phyloP scores from a whole-genome alignment of 1,140 invertebrate species.

The Leguminivora glycinivorella region DNA sequence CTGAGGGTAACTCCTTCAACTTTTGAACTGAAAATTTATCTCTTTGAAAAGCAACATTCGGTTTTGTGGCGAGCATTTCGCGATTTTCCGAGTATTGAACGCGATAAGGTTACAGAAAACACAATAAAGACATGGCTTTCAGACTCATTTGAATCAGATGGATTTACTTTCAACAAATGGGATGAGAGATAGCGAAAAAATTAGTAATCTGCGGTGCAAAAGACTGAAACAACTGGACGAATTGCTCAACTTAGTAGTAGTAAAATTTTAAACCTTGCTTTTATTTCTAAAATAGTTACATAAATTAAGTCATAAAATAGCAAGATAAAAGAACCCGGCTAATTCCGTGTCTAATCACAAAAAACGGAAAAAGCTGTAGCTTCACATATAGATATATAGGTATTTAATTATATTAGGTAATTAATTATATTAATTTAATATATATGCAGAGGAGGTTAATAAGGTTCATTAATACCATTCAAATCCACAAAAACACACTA shows the following conservation, averaged over 20 bases:
- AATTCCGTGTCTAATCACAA: no score
- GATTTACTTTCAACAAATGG: background rate
- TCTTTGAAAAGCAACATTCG: conserved; percentile 26
- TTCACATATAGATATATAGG: no score
- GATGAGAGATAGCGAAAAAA: no score
- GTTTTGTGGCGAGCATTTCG: conserved; percentile 11
- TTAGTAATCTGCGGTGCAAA: background rate
- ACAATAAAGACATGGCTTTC: background rate
- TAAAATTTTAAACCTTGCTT: background rate
- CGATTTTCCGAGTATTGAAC: conserved; percentile 3
- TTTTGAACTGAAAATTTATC: conserved; percentile 24
- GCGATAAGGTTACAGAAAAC: conserved; percentile 7
- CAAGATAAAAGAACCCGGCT: background rate
- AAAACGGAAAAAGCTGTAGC: no score
- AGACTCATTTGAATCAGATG: background rate
- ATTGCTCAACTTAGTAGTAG: background rate
- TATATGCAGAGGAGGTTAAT: no score
- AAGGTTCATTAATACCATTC: no score
- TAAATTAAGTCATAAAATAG: no score
- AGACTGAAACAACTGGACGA: no score
- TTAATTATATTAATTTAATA: no score
- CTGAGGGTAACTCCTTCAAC: conserved; percentile 25
- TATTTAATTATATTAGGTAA: no score
- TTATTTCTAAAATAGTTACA: background rate
- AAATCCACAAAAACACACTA: no score